phyloP scores from a whole-genome alignment of 2,113 vertebrate genomes.

The Amphiprion ocellaris region DNA sequence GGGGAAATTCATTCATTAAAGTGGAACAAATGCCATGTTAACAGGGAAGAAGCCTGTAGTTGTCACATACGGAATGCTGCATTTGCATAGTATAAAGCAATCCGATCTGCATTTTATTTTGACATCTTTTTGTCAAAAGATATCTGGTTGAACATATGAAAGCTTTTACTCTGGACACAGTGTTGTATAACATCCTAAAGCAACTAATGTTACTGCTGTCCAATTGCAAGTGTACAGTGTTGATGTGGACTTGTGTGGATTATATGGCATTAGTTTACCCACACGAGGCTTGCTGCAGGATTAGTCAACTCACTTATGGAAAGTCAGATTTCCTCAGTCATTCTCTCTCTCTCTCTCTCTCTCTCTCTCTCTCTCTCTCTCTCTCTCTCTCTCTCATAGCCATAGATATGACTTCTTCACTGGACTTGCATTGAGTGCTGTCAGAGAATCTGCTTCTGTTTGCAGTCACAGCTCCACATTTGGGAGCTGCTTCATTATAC shows the following conservation, averaged over 20 bases:
- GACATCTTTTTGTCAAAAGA: background rate
- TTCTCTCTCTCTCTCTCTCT: background rate
- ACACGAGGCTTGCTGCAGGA: constrained; percentile 39
- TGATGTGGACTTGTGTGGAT: constrained; percentile 41
- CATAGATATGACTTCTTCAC: too few relatives aligned
- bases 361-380: too few relatives aligned
- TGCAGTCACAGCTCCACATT: too few relatives aligned
- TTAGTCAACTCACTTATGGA: constrained; percentile 34
- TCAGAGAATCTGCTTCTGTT: too few relatives aligned
- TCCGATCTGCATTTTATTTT: constrained; percentile 1
- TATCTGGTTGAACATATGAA: background rate
- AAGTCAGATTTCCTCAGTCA: constrained; percentile 34
- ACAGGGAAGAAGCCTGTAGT: background rate
- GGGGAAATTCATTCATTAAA: background rate
- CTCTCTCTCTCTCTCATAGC: too few relatives aligned
- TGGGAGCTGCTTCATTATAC: too few relatives aligned
- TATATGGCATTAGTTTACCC: constrained; percentile 54
- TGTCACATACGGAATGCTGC: background rate
- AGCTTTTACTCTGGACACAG: background rate
- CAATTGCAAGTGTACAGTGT: constrained; percentile 15
- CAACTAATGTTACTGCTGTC: constrained; percentile 14
- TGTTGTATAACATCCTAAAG: background rate
- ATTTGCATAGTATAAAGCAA: background rate
- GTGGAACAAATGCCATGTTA: background rate
- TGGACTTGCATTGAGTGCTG: too few relatives aligned